Evolutionary conservation across 1,140 invertebrate genomes (phyloP), one percentile per base, ranked within the genome.

Genomic region (Pristionchus pacificus): DNA sequence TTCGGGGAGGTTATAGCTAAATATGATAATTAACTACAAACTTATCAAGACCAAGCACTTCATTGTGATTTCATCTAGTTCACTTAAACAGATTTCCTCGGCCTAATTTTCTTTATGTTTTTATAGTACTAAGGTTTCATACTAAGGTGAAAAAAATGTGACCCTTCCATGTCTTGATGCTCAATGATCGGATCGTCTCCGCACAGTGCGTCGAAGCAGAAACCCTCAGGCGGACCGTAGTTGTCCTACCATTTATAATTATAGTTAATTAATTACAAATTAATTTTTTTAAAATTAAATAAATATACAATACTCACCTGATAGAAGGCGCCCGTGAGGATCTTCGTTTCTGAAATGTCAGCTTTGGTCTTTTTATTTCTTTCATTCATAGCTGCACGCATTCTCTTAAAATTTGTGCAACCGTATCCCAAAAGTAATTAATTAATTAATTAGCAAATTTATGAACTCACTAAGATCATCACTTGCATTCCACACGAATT

Each of bases 141-240:
- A 10, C 38, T 6, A 10, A 49, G 19, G 38, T 10, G 38, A 49
- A 10, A 10, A 19, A 49, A 49, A 10, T 19, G 38, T 10, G 6
- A 49, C 70, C 87, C 87, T 77, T 88, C 83, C 2, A 88, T 78
- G 28, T 82, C 77, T 0, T 79, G 77, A 78, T 88, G 85, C 79
- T 88, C 88, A 84, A 87, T 87, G 25, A 89, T 85, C 29, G 92
- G 92, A 63, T 92, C 90, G 84, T 95, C 92, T 0, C 81, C 75
- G 80, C 93, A 95, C 0, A 90, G 84, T 0, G 91, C 85, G 83
- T 96, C 93, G 82, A 93, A 97, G 81, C 93, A 95, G 84, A 93
- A 95, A 0, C 91, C 92, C 2, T 88, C 87, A 0, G 93, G 93
- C 19, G 92, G 89, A 0, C 87, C 87, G 81, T 95, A 95, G 1